Base-by-base conservation (phyloP, 2,888 invertebrate species). In the Hirtodrosophila trivittata region DNA sequence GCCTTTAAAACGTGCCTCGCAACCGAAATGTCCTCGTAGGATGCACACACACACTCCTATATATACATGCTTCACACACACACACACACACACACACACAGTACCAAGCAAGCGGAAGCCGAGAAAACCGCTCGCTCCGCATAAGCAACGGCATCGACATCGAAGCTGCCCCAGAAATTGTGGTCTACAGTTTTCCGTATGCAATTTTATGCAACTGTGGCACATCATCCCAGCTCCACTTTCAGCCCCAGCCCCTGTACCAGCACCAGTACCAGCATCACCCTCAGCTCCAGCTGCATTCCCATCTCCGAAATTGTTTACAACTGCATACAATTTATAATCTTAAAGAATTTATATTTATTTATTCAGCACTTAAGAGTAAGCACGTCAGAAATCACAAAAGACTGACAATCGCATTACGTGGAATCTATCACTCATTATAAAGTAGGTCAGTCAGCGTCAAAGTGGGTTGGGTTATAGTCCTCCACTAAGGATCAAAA, bases 191-290 rank as follows among this genome's bases (percentile, higher is more conserved):
- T 72, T 77, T 73, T 86, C 80, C 75, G 84, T 84, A 80, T 86
- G 85, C 87, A 87, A 86, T 85, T 86, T 85, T 84, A 86, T 86
- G 84, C 87, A 86, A 87, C 78, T 86, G 84, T 81, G 86, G 67
- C 87, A 75, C 77, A 76, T 77, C 77, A 59, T 16, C 60, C 37
- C 52, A 39, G 37, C 57, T 9, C 41, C 37, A n/a, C 18, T n/a
- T 33, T 28, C 50, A 18, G 14, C 45, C 30, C 28, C 30, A 38
- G 32, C 50, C n/a, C n/a, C n/a, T n/a, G n/a, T n/a, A n/a, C 14
- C 43, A 35, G 14, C 46, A 16, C 18, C 21, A n/a, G 30, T n/a
- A 37, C 46, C 16, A 21, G 55, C 13, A 1, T 13, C 32, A 12
- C 6, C 21, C 12, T 12, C 28, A 37, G 21, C 38, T 43, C 5